Evolutionary conservation across 2,797 vertebrate genomes (phyloP).

Genomic region (Falco rusticolus): DNA sequence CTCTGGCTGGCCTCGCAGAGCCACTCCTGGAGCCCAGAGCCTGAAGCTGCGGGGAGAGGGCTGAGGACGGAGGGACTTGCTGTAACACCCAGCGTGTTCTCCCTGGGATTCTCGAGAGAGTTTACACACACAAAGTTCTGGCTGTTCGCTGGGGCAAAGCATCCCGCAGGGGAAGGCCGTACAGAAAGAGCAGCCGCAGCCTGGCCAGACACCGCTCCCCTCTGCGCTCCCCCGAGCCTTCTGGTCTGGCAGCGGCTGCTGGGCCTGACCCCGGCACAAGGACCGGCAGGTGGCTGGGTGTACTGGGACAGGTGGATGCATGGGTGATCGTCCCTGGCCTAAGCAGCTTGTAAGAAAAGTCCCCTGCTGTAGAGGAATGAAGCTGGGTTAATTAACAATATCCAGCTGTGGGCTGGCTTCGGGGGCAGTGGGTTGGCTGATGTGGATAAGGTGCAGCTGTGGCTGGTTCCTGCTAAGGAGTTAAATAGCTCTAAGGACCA

Average conservation of each 20-base stretch:
- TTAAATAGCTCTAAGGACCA: too few species aligned
- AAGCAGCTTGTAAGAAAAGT: not conserved
- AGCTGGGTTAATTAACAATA: too few species aligned
- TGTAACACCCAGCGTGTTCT: not conserved
- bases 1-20: not conserved
- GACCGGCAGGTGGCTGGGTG: not conserved
- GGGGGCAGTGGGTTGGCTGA: too few species aligned
- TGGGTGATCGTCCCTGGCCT: not conserved
- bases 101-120: not conserved
- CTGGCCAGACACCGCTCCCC: not conserved
- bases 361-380: not conserved
- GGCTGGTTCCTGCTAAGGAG: too few species aligned
- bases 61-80: not conserved
- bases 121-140: not conserved
- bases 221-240: not conserved
- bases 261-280: not conserved
- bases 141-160: not conserved
- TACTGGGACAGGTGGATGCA: not conserved
- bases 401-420: too few species aligned
- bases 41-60: fast-evolving
- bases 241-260: not conserved
- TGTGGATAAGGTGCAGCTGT: too few species aligned
- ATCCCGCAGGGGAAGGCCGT: not conserved
- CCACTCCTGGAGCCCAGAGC: not conserved
- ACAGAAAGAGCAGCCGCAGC: not conserved